Base-by-base conservation (phyloP, 2,113 vertebrate genomes). In the Paraplagusia blochii region DNA sequence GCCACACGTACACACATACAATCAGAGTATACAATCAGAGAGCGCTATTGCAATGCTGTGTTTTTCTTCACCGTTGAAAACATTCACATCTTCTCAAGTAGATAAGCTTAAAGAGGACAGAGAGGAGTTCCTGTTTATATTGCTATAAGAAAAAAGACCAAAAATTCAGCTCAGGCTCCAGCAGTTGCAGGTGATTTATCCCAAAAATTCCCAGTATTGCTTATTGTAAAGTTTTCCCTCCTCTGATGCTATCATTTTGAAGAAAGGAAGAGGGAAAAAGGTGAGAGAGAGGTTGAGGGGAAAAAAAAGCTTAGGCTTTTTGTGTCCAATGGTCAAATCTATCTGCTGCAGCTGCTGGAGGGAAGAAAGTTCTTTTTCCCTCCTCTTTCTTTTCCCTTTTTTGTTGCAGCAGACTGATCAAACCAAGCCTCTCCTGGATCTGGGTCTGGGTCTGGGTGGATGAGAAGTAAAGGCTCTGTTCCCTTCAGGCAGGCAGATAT, bases 21-120 rank as follows among this genome's bases (percentile, higher is more conserved):
- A 66, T 76, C 66, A 79, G 77, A 84, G 85, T 87, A 90, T 90
- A 91, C 91, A 92, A 89, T 88, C 85, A 76, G 61, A 82, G 84
- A 80, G 77, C 85, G 75, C 87, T 90, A 90, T 90, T 91, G 90
- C 89, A 88, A 89, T 80, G 85, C 84, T 73, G 80, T 72, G 76
- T 81, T 39, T 76, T 76, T 69, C 81, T 64, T 81, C 85, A 87
- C 82, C 82, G 81, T 77, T 53, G 78, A 18, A 57, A 81, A 91
- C 90, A 91, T 90, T 91, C 89, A 88, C 87, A 79, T 88, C 81
- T 82, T 85, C 85, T 89, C 83, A 86, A 87, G 86, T 85, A 77
- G 53, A 33, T 69, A 76, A 83, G 86, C 84, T 87, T 49, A 54
- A 72, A 85, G 80, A 85, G 74, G 9, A 10, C 36, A 11, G 9